Conservation (phyloP, 2,113 vertebrate genomes). For the Crotalus horridus region DNA sequence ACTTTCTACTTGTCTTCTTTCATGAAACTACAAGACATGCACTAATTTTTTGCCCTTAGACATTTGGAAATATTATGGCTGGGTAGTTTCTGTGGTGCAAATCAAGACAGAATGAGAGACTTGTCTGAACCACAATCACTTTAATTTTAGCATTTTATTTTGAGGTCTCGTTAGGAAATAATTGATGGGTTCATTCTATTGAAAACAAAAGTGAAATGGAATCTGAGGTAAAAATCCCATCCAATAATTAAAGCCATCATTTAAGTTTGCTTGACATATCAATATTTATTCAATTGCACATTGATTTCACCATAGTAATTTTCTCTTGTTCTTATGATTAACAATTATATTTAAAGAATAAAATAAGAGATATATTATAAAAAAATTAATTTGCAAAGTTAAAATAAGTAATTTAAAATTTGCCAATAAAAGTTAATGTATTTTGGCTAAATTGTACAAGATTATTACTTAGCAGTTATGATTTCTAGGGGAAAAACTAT, state of each 20-base stretch:
- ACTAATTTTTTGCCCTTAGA: background rate
- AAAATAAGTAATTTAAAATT: background rate
- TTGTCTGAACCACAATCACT: background rate
- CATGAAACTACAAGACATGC: background rate
- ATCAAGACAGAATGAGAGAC: background rate
- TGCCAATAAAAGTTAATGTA: background rate
- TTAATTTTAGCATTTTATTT: background rate
- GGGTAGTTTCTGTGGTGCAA: background rate
- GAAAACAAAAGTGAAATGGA: background rate
- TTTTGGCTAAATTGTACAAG: background rate
- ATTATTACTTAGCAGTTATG: background rate
- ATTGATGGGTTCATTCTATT: background rate
- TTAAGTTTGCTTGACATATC: background rate
- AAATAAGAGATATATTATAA: background rate
- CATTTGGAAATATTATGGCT: background rate
- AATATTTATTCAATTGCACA: background rate
- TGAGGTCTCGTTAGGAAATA: background rate
- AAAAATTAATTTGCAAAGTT: background rate
- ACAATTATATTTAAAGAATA: background rate
- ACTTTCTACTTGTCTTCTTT: background rate
- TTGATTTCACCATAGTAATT: background rate
- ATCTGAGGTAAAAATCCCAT: background rate
- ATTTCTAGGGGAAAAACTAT: background rate
- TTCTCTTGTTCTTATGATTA: background rate
- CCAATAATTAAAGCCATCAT: background rate